Base-by-base conservation (phyloP, 2,113 vertebrate genomes). In the Datnioides undecimradiatus region DNA sequence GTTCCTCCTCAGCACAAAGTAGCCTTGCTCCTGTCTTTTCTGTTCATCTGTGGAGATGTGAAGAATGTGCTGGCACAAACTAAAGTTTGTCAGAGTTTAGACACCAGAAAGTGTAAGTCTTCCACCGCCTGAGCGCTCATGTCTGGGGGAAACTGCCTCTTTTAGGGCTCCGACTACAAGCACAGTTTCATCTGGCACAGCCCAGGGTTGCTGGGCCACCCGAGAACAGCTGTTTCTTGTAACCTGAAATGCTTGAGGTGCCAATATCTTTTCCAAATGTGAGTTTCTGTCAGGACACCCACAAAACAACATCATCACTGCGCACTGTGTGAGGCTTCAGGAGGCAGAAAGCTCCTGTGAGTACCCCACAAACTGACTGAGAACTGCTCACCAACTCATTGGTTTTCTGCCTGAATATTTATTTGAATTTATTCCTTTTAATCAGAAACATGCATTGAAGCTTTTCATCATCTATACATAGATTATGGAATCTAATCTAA, bases 161-260 rank as follows among this genome's bases (percentile, higher is more conserved):
- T 62, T 17, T 57, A 21, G 43, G 23, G 45, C 6, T 77, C 0
- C 40, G 84, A 63, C 63, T 73, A 51, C 45, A 58, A 70, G 52
- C 58, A 63, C 25, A 46, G 65, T 80, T 59, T 80, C 86, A 80
- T 76, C 69, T 54, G 55, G 16, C 74, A 52, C 62, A 66, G 79
- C 55, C 43, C 43, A 89, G 86, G 89, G 88, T 90, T 69, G 58
- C 73, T 84, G 84, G 88, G 82, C 83, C 85, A 79, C 81, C 80
- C 69, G 62, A 80, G 76, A 91, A 91, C 95, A 95, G 95, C 94
- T 95, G 94, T 93, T 95, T 94, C 94, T 94, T 92, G 95, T 94
- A 93, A 95, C 89, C 93, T 93, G 89, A 93, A 94, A 95, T 94
- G 85, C 85, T 90, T 93, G 55, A 91, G 91, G 88, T 93, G 93